A percentile compares a stretch with the other conserved stretches of the same genome.
Conservation (phyloP, 1,140 invertebrate genomes). For the Tetragonula clypearis region DNA sequence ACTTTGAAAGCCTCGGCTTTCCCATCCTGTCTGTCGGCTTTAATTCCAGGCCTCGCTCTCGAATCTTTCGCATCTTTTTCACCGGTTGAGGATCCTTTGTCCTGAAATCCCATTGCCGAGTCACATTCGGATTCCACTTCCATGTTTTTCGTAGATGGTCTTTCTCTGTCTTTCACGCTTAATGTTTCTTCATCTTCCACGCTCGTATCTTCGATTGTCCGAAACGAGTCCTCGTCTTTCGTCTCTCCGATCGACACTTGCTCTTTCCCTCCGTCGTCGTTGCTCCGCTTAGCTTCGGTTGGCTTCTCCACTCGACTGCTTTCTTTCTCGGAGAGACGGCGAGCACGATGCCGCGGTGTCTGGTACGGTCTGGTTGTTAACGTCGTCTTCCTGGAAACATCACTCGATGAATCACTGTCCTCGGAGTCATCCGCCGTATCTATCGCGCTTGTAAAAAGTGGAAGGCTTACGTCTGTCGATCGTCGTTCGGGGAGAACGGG, state of each 20-base stretch:
- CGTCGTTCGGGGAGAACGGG: background rate
- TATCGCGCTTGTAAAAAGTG: slow-evolving; percentile 61
- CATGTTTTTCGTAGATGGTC: background rate
- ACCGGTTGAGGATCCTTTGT: background rate
- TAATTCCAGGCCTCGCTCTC: background rate
- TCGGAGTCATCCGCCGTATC: slow-evolving; percentile 60
- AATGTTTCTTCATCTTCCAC: background rate
- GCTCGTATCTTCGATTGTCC: slow-evolving; percentile 2
- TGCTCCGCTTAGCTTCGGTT: background rate
- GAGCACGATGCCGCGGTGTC: slow-evolving; percentile 69
- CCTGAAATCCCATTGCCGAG: no score
- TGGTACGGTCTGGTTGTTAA: slow-evolving; percentile 73
- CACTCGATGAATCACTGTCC: slow-evolving; percentile 77
- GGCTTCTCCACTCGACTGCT: background rate
- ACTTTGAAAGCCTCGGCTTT: background rate
- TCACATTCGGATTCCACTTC: no score
- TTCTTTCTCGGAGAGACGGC: slow-evolving; percentile 46
- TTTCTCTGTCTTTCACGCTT: background rate
- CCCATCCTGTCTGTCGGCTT: background rate
- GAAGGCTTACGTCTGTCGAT: slow-evolving; percentile 58
- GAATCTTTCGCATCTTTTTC: background rate
- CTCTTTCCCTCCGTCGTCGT: slow-evolving; percentile 44
- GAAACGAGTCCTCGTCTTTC: slow-evolving; percentile 58
- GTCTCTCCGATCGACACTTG: background rate
- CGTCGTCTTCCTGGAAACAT: slow-evolving; percentile 77